These are phyloP conservation scores for Stichopus horrens DNA, from an alignment of 53 echinoderm and acorn worm genomes.

Conservation along the genomic window DNA sequence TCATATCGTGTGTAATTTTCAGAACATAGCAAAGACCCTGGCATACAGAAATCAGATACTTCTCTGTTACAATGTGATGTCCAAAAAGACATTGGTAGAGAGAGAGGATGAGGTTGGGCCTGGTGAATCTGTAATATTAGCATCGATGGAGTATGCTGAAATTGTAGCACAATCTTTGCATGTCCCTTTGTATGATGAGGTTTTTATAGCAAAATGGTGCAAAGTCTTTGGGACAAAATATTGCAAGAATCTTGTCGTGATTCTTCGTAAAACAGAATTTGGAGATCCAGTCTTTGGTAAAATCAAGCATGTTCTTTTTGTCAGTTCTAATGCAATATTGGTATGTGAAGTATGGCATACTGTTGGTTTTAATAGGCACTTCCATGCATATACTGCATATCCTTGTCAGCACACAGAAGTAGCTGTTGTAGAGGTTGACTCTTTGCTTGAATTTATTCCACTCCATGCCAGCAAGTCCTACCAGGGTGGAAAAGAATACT, in stretches of 20 bases:
- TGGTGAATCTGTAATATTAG: neutral
- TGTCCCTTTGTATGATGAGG: slow-evolving; percentile 16
- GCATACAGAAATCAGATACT: slow-evolving; percentile 30
- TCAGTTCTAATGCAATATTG: slow-evolving; percentile 1
- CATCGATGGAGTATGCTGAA: neutral
- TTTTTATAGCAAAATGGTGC: slow-evolving; percentile 43
- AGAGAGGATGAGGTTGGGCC: slow-evolving; percentile 26
- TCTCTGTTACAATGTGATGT: slow-evolving; percentile 26
- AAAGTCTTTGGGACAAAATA: slow-evolving; percentile 26
- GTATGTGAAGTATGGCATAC: slow-evolving; percentile 40
- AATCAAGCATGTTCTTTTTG: neutral
- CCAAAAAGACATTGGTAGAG: neutral
- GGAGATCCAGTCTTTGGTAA: slow-evolving; percentile 38
- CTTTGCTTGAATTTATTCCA: slow-evolving; percentile 35
- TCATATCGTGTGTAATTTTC: slow-evolving; percentile 60
- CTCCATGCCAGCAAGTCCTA: slow-evolving; percentile 47
- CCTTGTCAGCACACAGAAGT: slow-evolving; percentile 8
- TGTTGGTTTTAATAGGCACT: slow-evolving; percentile 38
- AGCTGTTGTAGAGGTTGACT: neutral
- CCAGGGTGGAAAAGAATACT: slow-evolving; percentile 2
- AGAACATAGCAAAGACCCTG: slow-evolving; percentile 52
- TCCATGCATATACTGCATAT: slow-evolving; percentile 40
- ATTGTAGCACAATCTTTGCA: neutral
- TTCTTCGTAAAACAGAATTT: slow-evolving; percentile 17
- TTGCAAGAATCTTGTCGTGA: neutral